Conservation (phyloP, 2,113 vertebrate species). For the Cephalopholis sonnerati region DNA sequence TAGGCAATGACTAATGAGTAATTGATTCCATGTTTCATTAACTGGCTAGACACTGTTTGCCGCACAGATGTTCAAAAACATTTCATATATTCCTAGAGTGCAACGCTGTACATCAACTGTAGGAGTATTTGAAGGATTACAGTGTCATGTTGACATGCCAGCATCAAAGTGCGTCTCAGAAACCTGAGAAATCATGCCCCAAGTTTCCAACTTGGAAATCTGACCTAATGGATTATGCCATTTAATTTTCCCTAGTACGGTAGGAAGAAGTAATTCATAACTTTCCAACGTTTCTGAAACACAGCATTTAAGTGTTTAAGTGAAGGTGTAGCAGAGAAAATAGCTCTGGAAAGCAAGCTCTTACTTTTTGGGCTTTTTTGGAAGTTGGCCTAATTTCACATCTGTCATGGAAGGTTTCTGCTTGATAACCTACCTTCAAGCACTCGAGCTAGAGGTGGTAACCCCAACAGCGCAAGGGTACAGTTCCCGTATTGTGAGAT, state of each 20-base stretch:
- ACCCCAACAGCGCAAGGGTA: constrained; percentile 31
- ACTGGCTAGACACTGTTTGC: neutral
- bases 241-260: constrained; percentile 40
- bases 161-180: constrained; percentile 29
- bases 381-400: constrained; percentile 42
- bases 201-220: constrained; percentile 58
- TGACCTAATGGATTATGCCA: constrained; percentile 37
- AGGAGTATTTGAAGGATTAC: constrained; percentile 18
- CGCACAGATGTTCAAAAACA: constrained; percentile 5
- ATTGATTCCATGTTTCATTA: neutral
- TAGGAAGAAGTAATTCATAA: constrained; percentile 41
- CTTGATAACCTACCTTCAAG: constrained; percentile 42
- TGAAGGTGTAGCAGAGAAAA: constrained; percentile 25
- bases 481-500: constrained; percentile 39
- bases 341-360: constrained; percentile 28
- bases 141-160: constrained; percentile 27
- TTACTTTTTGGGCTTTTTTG: constrained; percentile 27
- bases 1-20: neutral
- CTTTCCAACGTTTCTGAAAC: constrained; percentile 44
- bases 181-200: constrained; percentile 28
- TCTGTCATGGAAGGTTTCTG: constrained; percentile 27
- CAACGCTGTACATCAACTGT: neutral
- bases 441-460: constrained; percentile 13
- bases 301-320: constrained; percentile 17
- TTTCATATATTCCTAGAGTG: neutral